Evolutionary conservation across 2,888 invertebrate genomes (phyloP).

Genomic region (Oscheius sp.): DNA sequence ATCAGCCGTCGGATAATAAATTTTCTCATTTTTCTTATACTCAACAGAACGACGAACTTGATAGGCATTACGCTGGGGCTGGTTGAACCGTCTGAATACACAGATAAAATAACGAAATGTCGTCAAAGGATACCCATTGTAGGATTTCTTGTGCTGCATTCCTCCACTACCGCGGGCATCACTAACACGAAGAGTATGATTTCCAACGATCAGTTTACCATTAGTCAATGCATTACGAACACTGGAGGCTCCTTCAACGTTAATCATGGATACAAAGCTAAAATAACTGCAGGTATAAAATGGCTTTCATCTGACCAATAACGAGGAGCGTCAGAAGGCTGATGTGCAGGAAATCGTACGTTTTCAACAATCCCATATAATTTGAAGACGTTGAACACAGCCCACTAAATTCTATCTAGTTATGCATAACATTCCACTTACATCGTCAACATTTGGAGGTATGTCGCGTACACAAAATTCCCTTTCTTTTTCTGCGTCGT

Average conservation of each 20-base stretch:
- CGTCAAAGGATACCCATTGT: background rate
- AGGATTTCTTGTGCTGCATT: background rate
- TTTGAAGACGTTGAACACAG: conserved; percentile 26
- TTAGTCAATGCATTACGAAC: conserved; percentile 11
- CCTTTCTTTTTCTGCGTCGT: conserved; percentile 21
- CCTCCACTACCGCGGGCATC: conserved; percentile 12
- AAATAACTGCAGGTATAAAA: background rate
- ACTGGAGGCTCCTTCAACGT: conserved; percentile 17
- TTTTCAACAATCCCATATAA: conserved; percentile 24
- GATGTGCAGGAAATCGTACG: conserved; percentile 27
- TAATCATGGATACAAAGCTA: conserved; percentile 35
- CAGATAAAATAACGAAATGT: background rate
- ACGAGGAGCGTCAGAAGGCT: background rate
- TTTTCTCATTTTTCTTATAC: background rate
- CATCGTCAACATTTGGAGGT: conserved; percentile 20
- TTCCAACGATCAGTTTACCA: conserved; percentile 17
- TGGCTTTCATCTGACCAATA: conserved; percentile 10
- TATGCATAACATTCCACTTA: background rate
- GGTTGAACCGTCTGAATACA: background rate
- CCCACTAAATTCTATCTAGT: conserved; percentile 21
- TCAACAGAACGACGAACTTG: conserved; percentile 11
- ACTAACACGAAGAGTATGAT: conserved; percentile 14
- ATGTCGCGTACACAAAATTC: conserved; percentile 34
- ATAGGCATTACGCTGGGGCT: conserved; percentile 1
- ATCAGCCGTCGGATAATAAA: background rate